Evolutionary conservation across 2,797 vertebrate species (phyloP).

Genomic region (Nothura maculosa): DNA sequence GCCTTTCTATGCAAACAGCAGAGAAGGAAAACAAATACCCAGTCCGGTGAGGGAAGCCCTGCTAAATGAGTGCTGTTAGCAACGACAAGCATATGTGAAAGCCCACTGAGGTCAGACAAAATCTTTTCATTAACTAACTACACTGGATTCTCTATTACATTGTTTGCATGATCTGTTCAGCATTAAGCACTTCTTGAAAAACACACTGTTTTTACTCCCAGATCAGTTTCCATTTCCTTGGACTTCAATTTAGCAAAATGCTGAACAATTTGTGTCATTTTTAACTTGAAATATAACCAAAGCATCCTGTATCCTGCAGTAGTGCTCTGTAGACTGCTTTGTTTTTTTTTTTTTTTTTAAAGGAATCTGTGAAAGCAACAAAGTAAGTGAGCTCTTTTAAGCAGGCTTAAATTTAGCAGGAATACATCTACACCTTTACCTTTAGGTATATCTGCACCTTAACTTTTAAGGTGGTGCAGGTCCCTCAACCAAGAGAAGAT

Average conservation of each 20-base stretch:
- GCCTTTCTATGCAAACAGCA: neutral
- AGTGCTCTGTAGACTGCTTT: neutral
- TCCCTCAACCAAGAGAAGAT: neutral
- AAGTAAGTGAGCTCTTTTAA: slow-evolving; percentile 1
- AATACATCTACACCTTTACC: neutral
- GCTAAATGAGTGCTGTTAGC: neutral
- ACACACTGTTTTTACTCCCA: neutral
- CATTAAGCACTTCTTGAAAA: slow-evolving; percentile 33
- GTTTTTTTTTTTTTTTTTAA: neutral
- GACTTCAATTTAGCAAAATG: neutral
- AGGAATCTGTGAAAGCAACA: neutral
- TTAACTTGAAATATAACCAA: neutral
- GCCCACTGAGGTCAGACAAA: neutral
- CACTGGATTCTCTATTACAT: neutral
- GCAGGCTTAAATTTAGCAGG: neutral
- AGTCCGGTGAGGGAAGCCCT: neutral
- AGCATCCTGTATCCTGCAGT: neutral
- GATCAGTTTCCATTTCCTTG: neutral
- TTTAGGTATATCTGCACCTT: neutral
- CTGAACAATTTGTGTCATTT: neutral
- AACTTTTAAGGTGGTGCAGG: neutral
- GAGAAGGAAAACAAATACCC: slow-evolving; percentile 18
- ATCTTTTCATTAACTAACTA: slow-evolving; percentile 23
- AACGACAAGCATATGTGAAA: neutral
- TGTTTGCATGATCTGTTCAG: slow-evolving; percentile 26